A percentile compares a stretch with the other conserved stretches of the same genome.
These are phyloP conservation scores for Drosophila pachea DNA, from an alignment of 1,140 invertebrate species.

Conservation along the genomic window DNA sequence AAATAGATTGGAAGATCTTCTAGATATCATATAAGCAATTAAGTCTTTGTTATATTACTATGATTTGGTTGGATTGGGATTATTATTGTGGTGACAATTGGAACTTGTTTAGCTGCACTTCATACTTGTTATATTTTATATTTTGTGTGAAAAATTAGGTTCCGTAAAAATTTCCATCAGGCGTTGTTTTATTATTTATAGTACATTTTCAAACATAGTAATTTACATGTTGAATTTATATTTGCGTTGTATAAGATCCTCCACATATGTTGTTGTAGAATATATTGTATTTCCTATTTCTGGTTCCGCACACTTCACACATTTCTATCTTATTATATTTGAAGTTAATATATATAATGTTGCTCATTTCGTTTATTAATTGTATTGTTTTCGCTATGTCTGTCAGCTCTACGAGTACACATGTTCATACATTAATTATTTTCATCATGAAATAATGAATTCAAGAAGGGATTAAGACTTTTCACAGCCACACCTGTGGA, in stretches of 20 bases:
- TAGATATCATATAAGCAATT: conserved; percentile 47
- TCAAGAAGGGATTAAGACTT: conserved; percentile 75
- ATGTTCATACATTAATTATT: conserved; percentile 53
- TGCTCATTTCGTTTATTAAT: conserved; percentile 1
- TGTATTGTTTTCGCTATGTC: conserved; percentile 10
- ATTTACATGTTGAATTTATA: conserved; percentile 40
- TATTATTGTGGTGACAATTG: background rate
- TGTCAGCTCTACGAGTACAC: conserved; percentile 23
- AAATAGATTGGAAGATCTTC: conserved; percentile 43
- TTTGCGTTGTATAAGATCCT: conserved; percentile 35
- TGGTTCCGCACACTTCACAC: conserved; percentile 9
- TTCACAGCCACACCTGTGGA: conserved; percentile 72
- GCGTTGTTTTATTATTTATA: conserved; percentile 60
- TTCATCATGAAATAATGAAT: conserved; percentile 68
- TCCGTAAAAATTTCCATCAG: conserved; percentile 32
- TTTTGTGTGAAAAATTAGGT: conserved; percentile 20
- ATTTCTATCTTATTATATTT: conserved; percentile 28
- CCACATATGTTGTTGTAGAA: conserved; percentile 42
- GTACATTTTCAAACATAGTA: conserved; percentile 37
- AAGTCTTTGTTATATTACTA: conserved; percentile 30
- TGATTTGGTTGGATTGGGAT: conserved; percentile 22
- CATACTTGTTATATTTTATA: background rate
- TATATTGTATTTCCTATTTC: conserved; percentile 36
- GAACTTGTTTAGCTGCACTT: background rate
- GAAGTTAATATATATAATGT: conserved; percentile 36